Base-by-base conservation (phyloP, 2,113 vertebrate species). In the Rhinogobius similis region DNA sequence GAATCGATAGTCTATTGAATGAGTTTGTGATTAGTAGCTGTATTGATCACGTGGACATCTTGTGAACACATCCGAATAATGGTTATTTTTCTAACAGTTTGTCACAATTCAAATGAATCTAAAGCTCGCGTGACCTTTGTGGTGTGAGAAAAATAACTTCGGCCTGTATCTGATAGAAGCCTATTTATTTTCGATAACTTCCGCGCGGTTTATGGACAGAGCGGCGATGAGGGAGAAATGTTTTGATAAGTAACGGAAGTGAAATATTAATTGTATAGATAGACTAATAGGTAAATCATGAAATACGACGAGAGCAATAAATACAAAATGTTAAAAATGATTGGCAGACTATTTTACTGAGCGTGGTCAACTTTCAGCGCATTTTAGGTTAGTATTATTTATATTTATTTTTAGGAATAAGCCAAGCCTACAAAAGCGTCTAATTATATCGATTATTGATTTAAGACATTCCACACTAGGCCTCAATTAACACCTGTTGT, bases 1-100 rank as follows among this genome's bases (percentile, higher is more conserved):
- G 5, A 80, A 89, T 90, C 90, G 67, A 88, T 88, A 26, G 2
- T 1, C 1, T 71, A 88, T 88, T 83, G 86, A 84, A 83, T 58
- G 78, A 82, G 86, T 86, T 87, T 76, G 84, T 82, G 82, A 88
- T 91, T 89, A 88, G 88, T 85, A 82, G 77, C 79, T 61, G 10
- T 73, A 91, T 80, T 86, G 89, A 89, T 87, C 59, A 71, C 69
- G 27, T 78, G 80, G 75, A 83, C 84, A 79, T 88, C 86, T 87
- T 21, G 75, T 83, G 86, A 87, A 72, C 73, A 67, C 80, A 85
- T 78, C 81, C 75, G 84, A 83, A n/a, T 83, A 78, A 84, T 84
- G 79, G 44, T 67, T 74, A 72, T 81, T 83, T 68, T 61, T n/a
- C 70, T 39, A 78, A 77, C 72, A 75, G 56, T 67, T 62, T 67